phyloP scores from a whole-genome alignment of 2,113 vertebrate species.

The Chlamydotis undulata region DNA sequence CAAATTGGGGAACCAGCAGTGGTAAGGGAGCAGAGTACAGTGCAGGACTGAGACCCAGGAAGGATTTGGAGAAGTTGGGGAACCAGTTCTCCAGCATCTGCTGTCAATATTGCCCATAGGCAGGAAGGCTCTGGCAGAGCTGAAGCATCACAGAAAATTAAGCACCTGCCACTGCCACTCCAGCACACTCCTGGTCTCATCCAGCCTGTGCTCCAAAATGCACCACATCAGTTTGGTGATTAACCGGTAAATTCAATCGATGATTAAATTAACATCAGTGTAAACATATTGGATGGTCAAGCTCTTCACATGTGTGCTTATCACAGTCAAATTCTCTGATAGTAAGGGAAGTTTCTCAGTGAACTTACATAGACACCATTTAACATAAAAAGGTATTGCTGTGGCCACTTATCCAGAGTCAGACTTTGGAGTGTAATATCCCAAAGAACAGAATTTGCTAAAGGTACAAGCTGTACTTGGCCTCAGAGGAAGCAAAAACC shows the following conservation, averaged over 20 bases:
- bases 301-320: neutral
- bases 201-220: neutral
- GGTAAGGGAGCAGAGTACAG: neutral
- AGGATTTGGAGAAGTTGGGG: neutral
- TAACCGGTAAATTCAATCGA: neutral
- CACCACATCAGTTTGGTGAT: neutral
- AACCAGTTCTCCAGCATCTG: neutral
- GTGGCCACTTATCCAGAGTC: neutral
- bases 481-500: neutral
- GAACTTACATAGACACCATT: neutral
- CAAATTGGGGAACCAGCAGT: neutral
- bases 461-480: neutral
- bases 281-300: neutral
- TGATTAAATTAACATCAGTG: neutral
- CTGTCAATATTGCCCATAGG: neutral
- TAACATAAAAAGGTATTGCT: neutral
- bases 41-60: neutral
- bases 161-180: neutral
- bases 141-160: neutral
- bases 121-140: neutral
- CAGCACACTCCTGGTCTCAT: neutral
- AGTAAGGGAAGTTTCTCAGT: neutral
- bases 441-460: neutral
- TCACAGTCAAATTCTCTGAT: neutral
- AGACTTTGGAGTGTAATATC: neutral